These are phyloP conservation scores for Toxotes chatareus DNA, from an alignment of 2,113 vertebrate genomes.

Conservation along the genomic window DNA sequence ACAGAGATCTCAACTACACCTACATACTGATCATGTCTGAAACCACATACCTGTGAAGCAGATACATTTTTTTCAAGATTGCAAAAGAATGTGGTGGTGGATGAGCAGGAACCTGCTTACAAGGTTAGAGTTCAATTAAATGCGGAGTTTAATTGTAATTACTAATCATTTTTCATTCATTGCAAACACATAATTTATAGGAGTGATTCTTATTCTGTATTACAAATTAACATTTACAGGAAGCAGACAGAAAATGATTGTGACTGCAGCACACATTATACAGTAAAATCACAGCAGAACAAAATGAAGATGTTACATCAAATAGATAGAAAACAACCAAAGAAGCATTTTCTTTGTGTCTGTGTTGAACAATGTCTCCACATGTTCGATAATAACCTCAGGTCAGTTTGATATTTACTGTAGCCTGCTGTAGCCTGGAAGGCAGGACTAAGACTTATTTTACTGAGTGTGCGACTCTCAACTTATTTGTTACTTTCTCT, in stretches of 20 bases:
- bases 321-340: neutral
- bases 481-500: slow-evolving; percentile 8
- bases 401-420: neutral
- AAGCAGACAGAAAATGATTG: neutral
- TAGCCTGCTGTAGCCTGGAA: neutral
- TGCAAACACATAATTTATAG: neutral
- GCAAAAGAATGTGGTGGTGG: too few relatives aligned
- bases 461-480: neutral
- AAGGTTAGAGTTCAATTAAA: neutral
- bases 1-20: too few relatives aligned
- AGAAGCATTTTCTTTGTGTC: too few relatives aligned
- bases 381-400: neutral
- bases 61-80: too few relatives aligned
- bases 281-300: neutral
- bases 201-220: neutral
- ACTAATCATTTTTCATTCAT: neutral
- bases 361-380: neutral
- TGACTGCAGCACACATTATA: neutral
- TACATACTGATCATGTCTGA: too few relatives aligned
- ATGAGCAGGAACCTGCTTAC: neutral
- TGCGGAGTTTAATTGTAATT: neutral
- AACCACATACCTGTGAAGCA: too few relatives aligned
- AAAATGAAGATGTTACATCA: neutral
- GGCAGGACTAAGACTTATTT: neutral
- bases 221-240: neutral